These are phyloP conservation scores for Cacoxenus indagator DNA, from an alignment of 2,888 invertebrate species.

Conservation along the genomic window DNA sequence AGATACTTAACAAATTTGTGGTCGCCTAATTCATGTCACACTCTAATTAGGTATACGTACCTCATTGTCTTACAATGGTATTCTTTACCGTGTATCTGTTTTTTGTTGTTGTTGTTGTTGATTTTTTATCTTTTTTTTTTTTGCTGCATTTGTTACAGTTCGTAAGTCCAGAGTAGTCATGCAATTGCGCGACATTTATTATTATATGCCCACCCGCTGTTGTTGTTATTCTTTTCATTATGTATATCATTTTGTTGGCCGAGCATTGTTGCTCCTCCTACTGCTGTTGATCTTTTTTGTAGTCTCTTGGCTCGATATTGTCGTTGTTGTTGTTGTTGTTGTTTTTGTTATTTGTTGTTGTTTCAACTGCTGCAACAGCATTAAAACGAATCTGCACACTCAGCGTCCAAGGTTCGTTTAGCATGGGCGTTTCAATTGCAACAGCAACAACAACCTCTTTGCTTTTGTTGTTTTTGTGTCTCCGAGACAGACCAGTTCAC, in stretches of 20 bases:
- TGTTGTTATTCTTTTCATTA: slow-evolving; percentile 53
- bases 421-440: slow-evolving; percentile 14
- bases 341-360: slow-evolving; percentile 35
- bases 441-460: not conserved
- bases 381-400: slow-evolving; percentile 2
- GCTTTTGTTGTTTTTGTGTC: not conserved
- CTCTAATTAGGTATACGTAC: not conserved
- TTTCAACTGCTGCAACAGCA: slow-evolving; percentile 30
- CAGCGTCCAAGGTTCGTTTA: not conserved
- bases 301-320: no score
- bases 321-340: slow-evolving; percentile 36
- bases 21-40: no score
- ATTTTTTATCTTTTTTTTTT: not conserved
- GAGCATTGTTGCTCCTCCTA: slow-evolving; percentile 40
- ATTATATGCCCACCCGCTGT: slow-evolving; percentile 28
- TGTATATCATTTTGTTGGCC: slow-evolving; percentile 22
- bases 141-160: not conserved
- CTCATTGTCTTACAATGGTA: no score
- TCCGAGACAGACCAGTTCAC: not conserved
- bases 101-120: not conserved
- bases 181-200: slow-evolving; percentile 48
- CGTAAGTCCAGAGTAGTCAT: slow-evolving; percentile 41
- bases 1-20: no score
- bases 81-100: not conserved
- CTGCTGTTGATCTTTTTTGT: no score